Evolutionary conservation across 2,797 vertebrate species (phyloP).

Genomic region (Ibycter americanus): DNA sequence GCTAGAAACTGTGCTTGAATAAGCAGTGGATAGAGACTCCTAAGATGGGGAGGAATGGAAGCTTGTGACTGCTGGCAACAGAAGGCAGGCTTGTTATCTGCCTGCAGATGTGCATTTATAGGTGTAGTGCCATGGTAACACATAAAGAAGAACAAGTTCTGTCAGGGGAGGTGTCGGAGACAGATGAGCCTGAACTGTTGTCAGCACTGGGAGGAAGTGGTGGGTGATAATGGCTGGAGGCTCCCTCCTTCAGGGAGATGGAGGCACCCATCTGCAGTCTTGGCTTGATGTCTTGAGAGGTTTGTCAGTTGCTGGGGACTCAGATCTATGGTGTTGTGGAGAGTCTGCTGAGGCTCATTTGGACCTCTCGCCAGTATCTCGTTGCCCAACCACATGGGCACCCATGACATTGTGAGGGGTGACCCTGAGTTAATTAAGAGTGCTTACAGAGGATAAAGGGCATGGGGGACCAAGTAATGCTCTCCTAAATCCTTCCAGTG

Average conservation of each 20-base stretch:
- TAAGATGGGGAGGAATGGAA: background rate
- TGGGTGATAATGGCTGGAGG: background rate
- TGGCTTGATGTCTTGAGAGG: background rate
- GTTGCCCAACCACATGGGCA: background rate
- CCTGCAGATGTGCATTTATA: conserved; percentile 20
- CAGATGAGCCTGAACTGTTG: background rate
- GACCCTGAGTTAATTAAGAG: background rate
- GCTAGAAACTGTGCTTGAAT: background rate
- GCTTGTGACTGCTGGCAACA: background rate
- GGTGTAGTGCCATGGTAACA: conserved; percentile 29
- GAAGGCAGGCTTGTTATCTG: background rate
- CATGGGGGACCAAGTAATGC: background rate
- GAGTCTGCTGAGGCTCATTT: background rate
- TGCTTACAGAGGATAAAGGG: background rate
- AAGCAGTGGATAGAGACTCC: background rate
- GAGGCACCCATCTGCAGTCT: background rate
- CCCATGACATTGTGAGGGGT: background rate
- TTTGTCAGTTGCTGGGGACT: background rate
- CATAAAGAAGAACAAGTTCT: background rate
- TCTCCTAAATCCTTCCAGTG: background rate
- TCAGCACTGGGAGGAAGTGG: background rate
- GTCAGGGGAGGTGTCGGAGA: background rate
- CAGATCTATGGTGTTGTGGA: background rate
- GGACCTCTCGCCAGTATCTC: background rate
- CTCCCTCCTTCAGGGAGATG: background rate